Evolutionary conservation across 2,888 invertebrate species (phyloP), one percentile per base, ranked within the genome.

Genomic region (Neoscelio sp.): DNA sequence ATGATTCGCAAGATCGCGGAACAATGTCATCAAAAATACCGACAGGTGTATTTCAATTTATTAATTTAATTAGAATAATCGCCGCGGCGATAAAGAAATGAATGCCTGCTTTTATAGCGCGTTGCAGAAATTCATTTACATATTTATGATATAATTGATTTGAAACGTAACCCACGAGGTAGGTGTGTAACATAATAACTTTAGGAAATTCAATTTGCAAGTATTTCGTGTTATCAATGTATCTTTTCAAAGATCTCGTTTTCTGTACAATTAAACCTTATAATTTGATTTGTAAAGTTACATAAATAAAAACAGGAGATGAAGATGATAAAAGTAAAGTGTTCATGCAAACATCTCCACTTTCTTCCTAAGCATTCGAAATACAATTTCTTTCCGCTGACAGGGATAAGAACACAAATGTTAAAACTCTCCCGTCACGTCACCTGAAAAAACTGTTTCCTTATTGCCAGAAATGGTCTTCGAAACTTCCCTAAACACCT

Each of bases 51-150:
- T 23, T 56, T 23, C 48, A 35, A 65, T 42, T 6, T 13, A 58
- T 65, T 74, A 56, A 65, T 74, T 65, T 74, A 65, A 74, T 74
- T 58, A 74, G 65, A 65, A 65, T 74, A 58, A 74, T 74, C 48
- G 54, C 48, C 73, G 15, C 64, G 40, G 12, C 7, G 15, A 40
- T 13, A 30, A 46, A 38, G 56, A 46, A 60, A n/a, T 20, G 33
- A 70, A 56, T 30, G 26, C 30, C 48, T 17, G 5, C 26, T 48
- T 56, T 48, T 30, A 30, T 17, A 40, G n/a, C 10, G 13, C 12
- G 28, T 28, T 60, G 46, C 18, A 28, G 18, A 18, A 44, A 10
- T 10, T 20, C 15, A 50, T 62, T 52, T 60, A 20, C 40, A 70
- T 60, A 71, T 52, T 52, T 48, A 35, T 35, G 26, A 46, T 23